Base-by-base conservation (phyloP, 2,888 invertebrate species). In the Calameuta idolon region DNA sequence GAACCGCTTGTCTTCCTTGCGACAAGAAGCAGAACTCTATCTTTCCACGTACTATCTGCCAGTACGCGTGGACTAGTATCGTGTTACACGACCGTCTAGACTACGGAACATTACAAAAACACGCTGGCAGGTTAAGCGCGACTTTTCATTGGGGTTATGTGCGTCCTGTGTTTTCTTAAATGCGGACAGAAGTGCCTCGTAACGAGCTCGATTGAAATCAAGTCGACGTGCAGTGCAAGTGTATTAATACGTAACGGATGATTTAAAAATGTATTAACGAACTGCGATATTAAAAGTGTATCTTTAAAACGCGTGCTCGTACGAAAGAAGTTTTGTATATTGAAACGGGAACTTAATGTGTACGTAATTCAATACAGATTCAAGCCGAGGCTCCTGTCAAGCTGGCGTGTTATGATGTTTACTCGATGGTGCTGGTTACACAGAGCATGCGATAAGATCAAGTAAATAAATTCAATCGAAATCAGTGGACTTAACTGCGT, bases 1-100 rank as follows among this genome's bases (percentile, higher is more conserved):
- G 23, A 55, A 55, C 55, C 55, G 55, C n/a, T 55, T 55, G 55
- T 55, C 55, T 55, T 55, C 55, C 15, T 23, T 34, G 71, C 31
- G 71, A 71, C 33, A 71, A 71, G 33, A 71, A 71, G 71, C 71
- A 71, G 71, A 71, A 34, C 71, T 31, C 34, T 71, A 34, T 71
- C 71, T 71, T 71, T 71, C 71, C 71, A 31, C 71, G 34, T 34
- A 31, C 12, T 34, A 34, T 71, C 31, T 71, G 12, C 71, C 33
- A 12, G 31, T 34, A 31, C 71, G 71, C 31, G 77, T 76, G 76
- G 77, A 77, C 77, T 81, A 76, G 80, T 82, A 84, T 85, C 82
- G 80, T 74, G 76, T 85, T 84, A 82, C 83, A 76, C 78, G 80
- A 75, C 74, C 81, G 78, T 80, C 34, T 71, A 31, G 31, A 34